A percentile compares a stretch with the other conserved stretches of the same genome.
These are phyloP conservation scores for Lasioglossum marginatum DNA, from an alignment of 2,888 invertebrate genomes.

Conservation along the genomic window DNA sequence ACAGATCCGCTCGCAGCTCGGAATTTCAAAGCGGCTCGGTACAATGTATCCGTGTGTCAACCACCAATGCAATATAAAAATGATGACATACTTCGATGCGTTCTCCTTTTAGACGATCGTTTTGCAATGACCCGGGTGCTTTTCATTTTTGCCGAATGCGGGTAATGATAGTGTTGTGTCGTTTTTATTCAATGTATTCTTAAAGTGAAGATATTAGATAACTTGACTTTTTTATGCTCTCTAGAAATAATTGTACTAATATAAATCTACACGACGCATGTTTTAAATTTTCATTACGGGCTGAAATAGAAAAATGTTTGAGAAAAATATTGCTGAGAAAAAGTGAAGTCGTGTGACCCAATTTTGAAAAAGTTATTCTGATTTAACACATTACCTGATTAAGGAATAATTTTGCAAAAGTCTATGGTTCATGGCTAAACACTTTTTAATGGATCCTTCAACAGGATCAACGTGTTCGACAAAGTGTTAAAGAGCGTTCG, in stretches of 20 bases:
- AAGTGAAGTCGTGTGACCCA: too few relatives aligned
- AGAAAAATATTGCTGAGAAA: too few relatives aligned
- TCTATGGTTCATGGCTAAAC: too few relatives aligned
- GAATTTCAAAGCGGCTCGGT: conserved; percentile 8
- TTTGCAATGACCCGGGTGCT: neutral
- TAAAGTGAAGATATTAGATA: neutral
- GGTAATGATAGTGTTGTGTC: neutral
- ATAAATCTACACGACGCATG: too few relatives aligned
- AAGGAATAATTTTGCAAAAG: too few relatives aligned
- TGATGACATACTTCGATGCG: neutral
- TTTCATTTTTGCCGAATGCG: neutral
- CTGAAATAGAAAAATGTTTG: too few relatives aligned
- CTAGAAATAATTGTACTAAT: neutral
- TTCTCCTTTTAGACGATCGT: neutral
- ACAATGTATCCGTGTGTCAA: conserved; percentile 1
- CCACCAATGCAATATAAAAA: neutral
- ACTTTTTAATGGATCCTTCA: too few relatives aligned
- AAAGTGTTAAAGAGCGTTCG: too few relatives aligned
- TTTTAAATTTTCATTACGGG: too few relatives aligned
- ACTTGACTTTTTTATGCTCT: neutral
- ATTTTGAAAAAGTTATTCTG: too few relatives aligned
- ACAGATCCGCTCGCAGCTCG: neutral
- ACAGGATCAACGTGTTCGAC: too few relatives aligned
- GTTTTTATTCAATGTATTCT: neutral
- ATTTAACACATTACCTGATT: too few relatives aligned